phyloP scores from a whole-genome alignment of 2,888 invertebrate species.

The Beris morrisii region DNA sequence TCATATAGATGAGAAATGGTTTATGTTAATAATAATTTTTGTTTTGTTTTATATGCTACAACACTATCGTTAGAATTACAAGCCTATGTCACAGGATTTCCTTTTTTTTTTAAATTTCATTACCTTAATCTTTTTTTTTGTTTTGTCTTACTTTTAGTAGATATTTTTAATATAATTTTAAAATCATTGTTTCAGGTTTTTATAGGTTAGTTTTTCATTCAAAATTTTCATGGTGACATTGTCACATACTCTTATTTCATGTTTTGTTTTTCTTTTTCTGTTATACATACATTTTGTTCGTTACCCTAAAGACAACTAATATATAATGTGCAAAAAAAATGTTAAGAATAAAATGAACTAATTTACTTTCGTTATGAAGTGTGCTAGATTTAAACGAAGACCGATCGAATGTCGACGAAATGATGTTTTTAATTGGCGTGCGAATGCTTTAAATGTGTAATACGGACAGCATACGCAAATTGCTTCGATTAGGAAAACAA shows the following conservation, averaged over 20 bases:
- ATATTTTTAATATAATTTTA: conserved; percentile 20
- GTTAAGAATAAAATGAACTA: no score
- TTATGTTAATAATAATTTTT: conserved; percentile 25
- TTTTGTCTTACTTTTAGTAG: conserved; percentile 30
- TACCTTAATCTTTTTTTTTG: conserved; percentile 6
- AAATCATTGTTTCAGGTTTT: conserved; percentile 1
- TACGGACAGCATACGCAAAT: no score
- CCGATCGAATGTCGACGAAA: no score
- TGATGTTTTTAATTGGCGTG: no score
- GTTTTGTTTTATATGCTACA: conserved; percentile 9
- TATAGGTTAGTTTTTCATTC: conserved; percentile 23
- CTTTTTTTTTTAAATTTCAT: no score
- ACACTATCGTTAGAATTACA: conserved; percentile 11
- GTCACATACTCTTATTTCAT: conserved; percentile 33
- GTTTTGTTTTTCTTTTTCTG: conserved; percentile 14
- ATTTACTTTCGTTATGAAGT: no score
- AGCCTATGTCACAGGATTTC: conserved; percentile 14
- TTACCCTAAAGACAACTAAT: no score
- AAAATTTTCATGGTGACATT: conserved; percentile 30
- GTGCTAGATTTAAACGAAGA: no score
- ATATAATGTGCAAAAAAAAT: no score
- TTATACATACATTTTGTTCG: conserved; percentile 20
- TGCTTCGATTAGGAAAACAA: no score
- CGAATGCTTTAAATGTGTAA: no score
- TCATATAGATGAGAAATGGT: no score